phyloP scores from a whole-genome alignment of 2,797 vertebrate genomes.

The Coranthus polyacanthus region DNA sequence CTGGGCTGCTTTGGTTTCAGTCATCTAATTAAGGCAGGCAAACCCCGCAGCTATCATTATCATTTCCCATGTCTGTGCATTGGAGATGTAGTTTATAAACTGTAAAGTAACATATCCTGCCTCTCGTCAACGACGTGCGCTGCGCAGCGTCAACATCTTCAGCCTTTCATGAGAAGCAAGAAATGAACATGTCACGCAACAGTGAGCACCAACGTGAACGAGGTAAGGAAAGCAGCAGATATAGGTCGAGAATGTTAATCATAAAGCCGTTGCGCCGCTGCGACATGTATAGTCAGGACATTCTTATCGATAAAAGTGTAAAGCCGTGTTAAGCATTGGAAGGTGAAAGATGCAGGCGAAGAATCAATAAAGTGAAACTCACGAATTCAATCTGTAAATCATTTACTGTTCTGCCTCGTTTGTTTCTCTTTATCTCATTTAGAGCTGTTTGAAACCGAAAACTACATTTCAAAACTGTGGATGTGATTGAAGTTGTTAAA shows the following conservation, averaged over 20 bases:
- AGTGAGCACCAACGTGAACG: slow-evolving; percentile 20
- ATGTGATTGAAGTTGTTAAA: too few relatives aligned
- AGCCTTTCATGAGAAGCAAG: slow-evolving; percentile 44
- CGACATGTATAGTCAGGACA: too few relatives aligned
- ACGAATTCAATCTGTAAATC: too few relatives aligned
- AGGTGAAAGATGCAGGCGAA: neutral
- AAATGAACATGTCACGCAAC: slow-evolving; percentile 41
- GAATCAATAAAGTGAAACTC: neutral
- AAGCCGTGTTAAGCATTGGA: too few relatives aligned
- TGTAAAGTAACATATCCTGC: slow-evolving; percentile 25
- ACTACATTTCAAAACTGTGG: too few relatives aligned
- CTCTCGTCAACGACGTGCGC: slow-evolving; percentile 17
- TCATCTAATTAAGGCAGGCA: slow-evolving; percentile 43
- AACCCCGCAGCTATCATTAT: slow-evolving; percentile 7
- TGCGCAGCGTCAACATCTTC: slow-evolving; percentile 31
- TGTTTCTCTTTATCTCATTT: too few relatives aligned
- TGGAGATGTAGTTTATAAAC: slow-evolving; percentile 11
- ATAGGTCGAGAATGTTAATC: slow-evolving; percentile 11
- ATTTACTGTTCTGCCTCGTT: too few relatives aligned
- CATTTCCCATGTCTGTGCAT: slow-evolving; percentile 34
- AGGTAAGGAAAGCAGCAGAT: slow-evolving; percentile 15
- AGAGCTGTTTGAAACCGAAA: too few relatives aligned
- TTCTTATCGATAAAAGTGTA: too few relatives aligned
- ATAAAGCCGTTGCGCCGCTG: slow-evolving; percentile 1
- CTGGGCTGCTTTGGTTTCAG: slow-evolving; percentile 36